phyloP scores from a whole-genome alignment of 2,888 invertebrate genomes.

The Acanthoscelides obtectus region DNA sequence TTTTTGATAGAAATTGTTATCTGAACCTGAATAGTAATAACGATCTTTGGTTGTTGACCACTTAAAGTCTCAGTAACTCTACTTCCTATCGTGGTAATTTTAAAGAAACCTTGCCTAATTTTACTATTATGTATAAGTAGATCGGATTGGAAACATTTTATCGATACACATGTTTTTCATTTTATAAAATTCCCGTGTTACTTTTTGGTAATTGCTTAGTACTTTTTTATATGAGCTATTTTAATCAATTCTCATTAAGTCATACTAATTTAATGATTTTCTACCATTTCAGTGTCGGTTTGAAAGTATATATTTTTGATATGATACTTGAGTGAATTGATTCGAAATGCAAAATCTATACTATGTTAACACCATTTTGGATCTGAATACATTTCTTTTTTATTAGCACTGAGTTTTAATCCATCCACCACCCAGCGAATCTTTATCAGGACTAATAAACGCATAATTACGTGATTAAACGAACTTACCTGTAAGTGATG shows the following conservation, averaged over 20 bases:
- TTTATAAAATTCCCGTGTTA: constrained; percentile 1
- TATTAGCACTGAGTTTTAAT: constrained; percentile 7
- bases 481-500: too few species aligned
- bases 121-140: neutral
- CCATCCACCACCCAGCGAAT: neutral
- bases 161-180: neutral
- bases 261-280: neutral
- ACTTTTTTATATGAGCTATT: neutral
- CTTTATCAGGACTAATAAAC: too few species aligned
- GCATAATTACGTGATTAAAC: too few species aligned
- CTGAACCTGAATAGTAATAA: too few species aligned
- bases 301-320: constrained; percentile 19
- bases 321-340: constrained; percentile 12
- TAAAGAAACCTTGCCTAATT: neutral
- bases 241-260: neutral
- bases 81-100: neutral
- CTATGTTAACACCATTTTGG: constrained; percentile 18
- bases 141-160: neutral
- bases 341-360: constrained; percentile 19
- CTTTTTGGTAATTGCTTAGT: neutral
- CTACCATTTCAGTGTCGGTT: constrained; percentile 3
- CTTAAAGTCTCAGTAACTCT: neutral
- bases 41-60: too few species aligned
- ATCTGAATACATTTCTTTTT: constrained; percentile 19
- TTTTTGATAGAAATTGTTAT: too few species aligned